These are phyloP conservation scores for Archocentrus centrarchus DNA, from an alignment of 2,113 vertebrate genomes.

Conservation along the genomic window DNA sequence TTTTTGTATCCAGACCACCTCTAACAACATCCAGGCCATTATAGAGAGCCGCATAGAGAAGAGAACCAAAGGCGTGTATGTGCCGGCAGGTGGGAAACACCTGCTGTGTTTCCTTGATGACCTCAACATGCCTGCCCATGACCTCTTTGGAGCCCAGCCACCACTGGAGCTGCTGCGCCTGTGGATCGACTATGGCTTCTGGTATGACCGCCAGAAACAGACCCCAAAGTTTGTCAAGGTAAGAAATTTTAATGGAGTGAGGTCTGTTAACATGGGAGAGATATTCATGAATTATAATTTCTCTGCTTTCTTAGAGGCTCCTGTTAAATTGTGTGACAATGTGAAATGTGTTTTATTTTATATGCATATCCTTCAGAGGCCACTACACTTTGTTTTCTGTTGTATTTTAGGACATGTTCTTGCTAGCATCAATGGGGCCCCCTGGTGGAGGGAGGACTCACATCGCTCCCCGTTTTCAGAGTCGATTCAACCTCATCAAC, in stretches of 20 bases:
- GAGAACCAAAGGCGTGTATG: slow-evolving; percentile 86
- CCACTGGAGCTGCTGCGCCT: slow-evolving; percentile 89
- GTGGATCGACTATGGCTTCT: slow-evolving; percentile 92
- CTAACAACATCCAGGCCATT: slow-evolving; percentile 87
- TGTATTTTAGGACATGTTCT: slow-evolving; percentile 84
- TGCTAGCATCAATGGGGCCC: slow-evolving; percentile 90
- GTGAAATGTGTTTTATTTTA: not conserved
- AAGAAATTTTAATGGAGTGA: slow-evolving; percentile 47
- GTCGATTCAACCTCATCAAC: slow-evolving; percentile 91
- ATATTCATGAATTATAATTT: not conserved
- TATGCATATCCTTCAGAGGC: not conserved
- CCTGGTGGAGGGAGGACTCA: slow-evolving; percentile 88
- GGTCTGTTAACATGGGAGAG: not conserved
- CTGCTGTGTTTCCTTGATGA: slow-evolving; percentile 91
- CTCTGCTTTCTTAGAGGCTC: not conserved
- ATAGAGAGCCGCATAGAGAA: slow-evolving; percentile 89
- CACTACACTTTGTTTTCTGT: not conserved
- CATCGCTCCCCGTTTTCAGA: slow-evolving; percentile 87
- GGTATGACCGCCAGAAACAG: slow-evolving; percentile 89
- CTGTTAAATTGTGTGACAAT: not conserved
- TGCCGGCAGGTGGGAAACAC: slow-evolving; percentile 86
- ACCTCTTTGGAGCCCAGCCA: slow-evolving; percentile 89
- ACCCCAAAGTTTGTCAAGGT: slow-evolving; percentile 87
- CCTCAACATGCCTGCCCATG: slow-evolving; percentile 90
- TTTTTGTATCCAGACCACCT: slow-evolving; percentile 84